Conservation (phyloP, 2,113 vertebrate species). For the Tachuris rubrigastra region DNA sequence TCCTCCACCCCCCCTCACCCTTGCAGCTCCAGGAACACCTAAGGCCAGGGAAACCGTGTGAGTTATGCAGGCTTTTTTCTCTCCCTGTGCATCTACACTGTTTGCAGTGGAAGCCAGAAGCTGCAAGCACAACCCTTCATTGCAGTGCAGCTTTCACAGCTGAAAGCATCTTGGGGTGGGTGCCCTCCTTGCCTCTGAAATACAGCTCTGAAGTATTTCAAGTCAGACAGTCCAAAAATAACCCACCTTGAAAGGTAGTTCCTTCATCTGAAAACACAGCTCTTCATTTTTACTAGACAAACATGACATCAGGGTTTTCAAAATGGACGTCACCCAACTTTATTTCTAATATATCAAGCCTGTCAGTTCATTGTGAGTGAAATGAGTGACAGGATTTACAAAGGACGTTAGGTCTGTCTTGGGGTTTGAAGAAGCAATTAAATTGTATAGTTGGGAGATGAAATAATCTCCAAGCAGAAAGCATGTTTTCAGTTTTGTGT, state of each 20-base stretch:
- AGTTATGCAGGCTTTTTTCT: background rate
- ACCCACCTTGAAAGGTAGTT: background rate
- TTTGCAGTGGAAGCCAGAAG: background rate
- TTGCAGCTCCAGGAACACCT: background rate
- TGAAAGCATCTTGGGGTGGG: background rate
- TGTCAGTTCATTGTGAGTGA: background rate
- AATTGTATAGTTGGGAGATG: slow-evolving; percentile 22
- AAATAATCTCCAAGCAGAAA: slow-evolving; percentile 31
- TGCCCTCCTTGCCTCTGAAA: background rate
- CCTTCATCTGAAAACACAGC: background rate
- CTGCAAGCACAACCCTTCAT: background rate
- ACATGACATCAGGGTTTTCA: background rate
- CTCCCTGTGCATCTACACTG: background rate
- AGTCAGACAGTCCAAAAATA: background rate
- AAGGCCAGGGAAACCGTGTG: background rate
- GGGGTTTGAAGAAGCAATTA: slow-evolving; percentile 26
- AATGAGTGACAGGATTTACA: slow-evolving; percentile 12
- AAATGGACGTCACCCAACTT: background rate
- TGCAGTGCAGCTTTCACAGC: background rate
- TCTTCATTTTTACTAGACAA: background rate
- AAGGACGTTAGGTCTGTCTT: background rate
- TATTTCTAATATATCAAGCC: background rate
- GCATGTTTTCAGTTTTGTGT: background rate
- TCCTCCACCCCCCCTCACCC: background rate
- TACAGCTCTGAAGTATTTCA: background rate